Conservation (phyloP, 1,140 invertebrate genomes). For the Bicyclus anynana region DNA sequence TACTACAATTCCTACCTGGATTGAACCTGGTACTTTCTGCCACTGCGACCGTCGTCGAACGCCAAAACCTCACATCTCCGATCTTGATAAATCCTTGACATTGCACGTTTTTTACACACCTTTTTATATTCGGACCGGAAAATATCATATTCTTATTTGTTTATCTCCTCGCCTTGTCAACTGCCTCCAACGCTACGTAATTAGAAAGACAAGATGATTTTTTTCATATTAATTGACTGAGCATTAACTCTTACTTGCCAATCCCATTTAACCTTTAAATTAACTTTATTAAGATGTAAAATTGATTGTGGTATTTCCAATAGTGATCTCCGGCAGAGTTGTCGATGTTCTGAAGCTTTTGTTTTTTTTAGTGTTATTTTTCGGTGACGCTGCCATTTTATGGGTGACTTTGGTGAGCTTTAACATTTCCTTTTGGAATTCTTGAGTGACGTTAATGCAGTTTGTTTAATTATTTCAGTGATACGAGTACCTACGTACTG, state of each 20-base stretch:
- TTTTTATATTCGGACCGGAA: conserved; percentile 37
- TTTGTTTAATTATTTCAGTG: conserved; percentile 8
- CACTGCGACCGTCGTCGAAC: background rate
- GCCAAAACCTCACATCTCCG: conserved; percentile 25
- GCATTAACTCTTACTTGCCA: background rate
- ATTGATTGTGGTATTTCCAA: background rate
- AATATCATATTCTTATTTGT: conserved; percentile 57
- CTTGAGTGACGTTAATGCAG: background rate
- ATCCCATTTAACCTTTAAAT: conserved; percentile 17
- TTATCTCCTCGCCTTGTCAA: conserved; percentile 58
- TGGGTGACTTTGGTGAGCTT: conserved; percentile 5
- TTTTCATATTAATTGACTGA: conserved; percentile 54
- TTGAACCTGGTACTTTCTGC: background rate
- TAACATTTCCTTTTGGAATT: background rate
- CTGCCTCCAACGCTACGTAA: conserved; percentile 56
- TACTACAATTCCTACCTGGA: background rate
- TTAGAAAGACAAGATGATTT: conserved; percentile 57
- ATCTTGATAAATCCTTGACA: conserved; percentile 45
- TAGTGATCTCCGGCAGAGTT: conserved; percentile 30
- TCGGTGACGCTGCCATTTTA: conserved; percentile 56
- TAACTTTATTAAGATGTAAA: conserved; percentile 1
- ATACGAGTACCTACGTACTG: no score
- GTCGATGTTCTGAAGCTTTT: conserved; percentile 25
- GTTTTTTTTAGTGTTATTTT: conserved; percentile 54
- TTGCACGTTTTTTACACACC: conserved; percentile 41